Evolutionary conservation across 2,797 vertebrate genomes (phyloP), one percentile per base, ranked within the genome.

Genomic region (Rousettus madagascariensis): DNA sequence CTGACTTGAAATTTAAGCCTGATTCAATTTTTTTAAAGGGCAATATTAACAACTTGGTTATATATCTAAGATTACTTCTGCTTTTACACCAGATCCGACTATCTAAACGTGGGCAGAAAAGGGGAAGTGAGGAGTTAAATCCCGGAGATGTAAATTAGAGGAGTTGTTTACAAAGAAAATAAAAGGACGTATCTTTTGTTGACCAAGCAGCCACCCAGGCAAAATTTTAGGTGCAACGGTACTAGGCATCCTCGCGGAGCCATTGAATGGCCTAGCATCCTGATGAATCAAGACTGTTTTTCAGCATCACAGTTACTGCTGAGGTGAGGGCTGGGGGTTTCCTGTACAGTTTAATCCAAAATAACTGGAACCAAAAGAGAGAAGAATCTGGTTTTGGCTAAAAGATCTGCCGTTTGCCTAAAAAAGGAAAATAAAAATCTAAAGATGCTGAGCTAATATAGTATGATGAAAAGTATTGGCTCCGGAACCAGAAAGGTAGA

Each of bases 311-410:
- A 96, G 49, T 57, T 71, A 71, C 19, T 85, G 43, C 83, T 84
- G 74, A 88, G 22, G 26, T 33, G 9, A 95, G 53, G 59, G 41
- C 59, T 57, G 30, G 53, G 80, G n/a, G n/a, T 83, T 95, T 89
- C 63, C 86, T 59, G 12, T 68, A 86, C 10, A 59, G 65, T 79
- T 91, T 59, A 88, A 86, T 43, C 51, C 57, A 82, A 96, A 97
- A 82, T 84, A 92, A 94, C 86, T 65, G 61, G 41, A 95, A 78
- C 43, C 53, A 88, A 82, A 88, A 91, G 51, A 91, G 55, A 33
- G 79, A 88, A 65, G 17, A 95, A 30, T 19, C 13, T 61, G 20
- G 41, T 91, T 96, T 85, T 51, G 71, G 55, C 51, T 86, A 95
- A 91, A 86, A 91, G 57, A 38, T n/a, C 65, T 88, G 38, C 41